Evolutionary conservation across 2,113 vertebrate genomes (phyloP), one percentile per base, ranked within the genome.

Genomic region (Anser brachyrhynchus): DNA sequence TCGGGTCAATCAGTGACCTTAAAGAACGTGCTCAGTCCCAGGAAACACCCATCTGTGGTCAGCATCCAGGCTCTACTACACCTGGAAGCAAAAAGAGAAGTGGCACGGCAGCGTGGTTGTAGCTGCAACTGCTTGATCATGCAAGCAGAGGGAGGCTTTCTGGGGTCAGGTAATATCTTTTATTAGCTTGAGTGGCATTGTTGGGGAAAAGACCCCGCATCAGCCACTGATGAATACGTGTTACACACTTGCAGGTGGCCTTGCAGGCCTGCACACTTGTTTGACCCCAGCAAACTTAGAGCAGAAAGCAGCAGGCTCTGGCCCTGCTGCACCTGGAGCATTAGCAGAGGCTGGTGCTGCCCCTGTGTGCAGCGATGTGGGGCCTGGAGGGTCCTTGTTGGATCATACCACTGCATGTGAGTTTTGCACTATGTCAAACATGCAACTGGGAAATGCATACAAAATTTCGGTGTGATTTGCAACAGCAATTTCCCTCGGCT

Each of bases 281-380:
- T 71, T 66, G 62, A 75, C 33, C 39, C 57, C 51, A 44, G 1
- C 22, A 37, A 55, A 61, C n/a, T 1, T 43, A 22, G 26, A 55
- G 43, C 22, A 74, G 54, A 51, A 70, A 61, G 6, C 4, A 71
- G 39, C n/a, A 61, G 22, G 11, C 19, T 26, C 17, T 16, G 28
- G n/a, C 35, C 52, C 31, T 61, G 55, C 46, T 37, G 76, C 35
- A 43, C 41, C 62, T 0, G 0, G 28, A 41, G 44, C 33, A 5
- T 10, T 22, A 59, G 22, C 2, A 59, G 49, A 43, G 10, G 29
- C 28, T 6, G 7, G 31, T 2, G 2, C 29, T 61, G 57, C 6
- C 41, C 7, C 23, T 21, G 33, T 12, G 55, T 5, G 1, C 2
- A 1, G n/a, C 44, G 55, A 65, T 9, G 1, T 15, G n/a, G 35